phyloP scores from a whole-genome alignment of 2,113 vertebrate genomes.

The Cephalopholis sonnerati region DNA sequence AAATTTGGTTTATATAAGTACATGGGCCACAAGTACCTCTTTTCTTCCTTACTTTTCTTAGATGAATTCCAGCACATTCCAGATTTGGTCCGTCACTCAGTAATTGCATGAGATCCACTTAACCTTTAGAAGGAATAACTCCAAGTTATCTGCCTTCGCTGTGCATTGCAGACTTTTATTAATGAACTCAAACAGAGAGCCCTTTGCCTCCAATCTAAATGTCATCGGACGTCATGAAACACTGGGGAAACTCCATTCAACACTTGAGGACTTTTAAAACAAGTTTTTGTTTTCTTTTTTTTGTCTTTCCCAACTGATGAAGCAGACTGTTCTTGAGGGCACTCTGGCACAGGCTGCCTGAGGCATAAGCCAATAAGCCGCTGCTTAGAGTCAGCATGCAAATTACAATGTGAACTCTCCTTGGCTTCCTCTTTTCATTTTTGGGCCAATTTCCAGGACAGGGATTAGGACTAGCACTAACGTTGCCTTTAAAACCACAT shows the following conservation, averaged over 20 bases:
- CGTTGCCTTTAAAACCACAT: slow-evolving; percentile 16
- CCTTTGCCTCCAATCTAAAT: slow-evolving; percentile 73
- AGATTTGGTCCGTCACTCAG: slow-evolving; percentile 39
- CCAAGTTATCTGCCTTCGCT: slow-evolving; percentile 55
- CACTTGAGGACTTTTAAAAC: slow-evolving; percentile 53
- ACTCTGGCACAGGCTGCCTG: slow-evolving; percentile 20
- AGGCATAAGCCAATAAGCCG: slow-evolving; percentile 39
- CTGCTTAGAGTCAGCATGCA: slow-evolving; percentile 44
- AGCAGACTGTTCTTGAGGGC: slow-evolving; percentile 36
- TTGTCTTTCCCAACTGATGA: slow-evolving; percentile 12
- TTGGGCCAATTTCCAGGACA: slow-evolving; percentile 26
- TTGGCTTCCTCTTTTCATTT: slow-evolving; percentile 27
- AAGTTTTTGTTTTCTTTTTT: slow-evolving; percentile 46
- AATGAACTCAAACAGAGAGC: slow-evolving; percentile 72
- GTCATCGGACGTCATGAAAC: slow-evolving; percentile 69
- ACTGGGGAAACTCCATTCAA: slow-evolving; percentile 27
- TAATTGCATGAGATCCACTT: slow-evolving; percentile 69
- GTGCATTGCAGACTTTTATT: slow-evolving; percentile 65
- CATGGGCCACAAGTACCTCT: neutral
- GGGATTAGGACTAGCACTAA: slow-evolving; percentile 20
- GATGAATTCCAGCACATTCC: slow-evolving; percentile 32
- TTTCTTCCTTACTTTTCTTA: slow-evolving; percentile 11
- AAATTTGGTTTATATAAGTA: neutral
- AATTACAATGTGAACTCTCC: slow-evolving; percentile 44
- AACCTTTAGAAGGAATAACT: slow-evolving; percentile 73